A percentile compares a stretch with the other conserved stretches of the same genome.
These are phyloP conservation scores for Penaeus vannamei DNA, from an alignment of 1,140 invertebrate species.

Conservation along the genomic window DNA sequence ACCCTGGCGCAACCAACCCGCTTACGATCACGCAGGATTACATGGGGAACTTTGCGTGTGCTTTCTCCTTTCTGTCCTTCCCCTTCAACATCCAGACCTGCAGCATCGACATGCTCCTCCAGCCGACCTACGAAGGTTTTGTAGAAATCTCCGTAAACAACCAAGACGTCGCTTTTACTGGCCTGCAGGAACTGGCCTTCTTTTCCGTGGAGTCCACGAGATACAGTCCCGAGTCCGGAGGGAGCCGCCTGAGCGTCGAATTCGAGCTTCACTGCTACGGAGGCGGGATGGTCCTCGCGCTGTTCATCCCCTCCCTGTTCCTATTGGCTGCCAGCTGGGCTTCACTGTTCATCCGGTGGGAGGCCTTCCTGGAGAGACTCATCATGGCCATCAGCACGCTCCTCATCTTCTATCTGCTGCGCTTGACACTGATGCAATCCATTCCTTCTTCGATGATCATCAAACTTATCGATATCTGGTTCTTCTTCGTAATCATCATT, in stretches of 20 bases:
- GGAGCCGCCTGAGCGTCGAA: background rate
- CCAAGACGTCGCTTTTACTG: constrained; percentile 1
- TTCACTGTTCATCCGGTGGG: constrained; percentile 20
- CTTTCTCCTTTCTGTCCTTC: background rate
- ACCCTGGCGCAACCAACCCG: background rate
- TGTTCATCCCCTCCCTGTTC: constrained; percentile 26
- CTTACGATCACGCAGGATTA: constrained; percentile 16
- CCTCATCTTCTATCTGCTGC: constrained; percentile 3
- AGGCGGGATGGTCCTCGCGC: background rate
- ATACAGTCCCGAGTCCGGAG: background rate
- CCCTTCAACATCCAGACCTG: constrained; percentile 23
- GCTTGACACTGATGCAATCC: constrained; percentile 11
- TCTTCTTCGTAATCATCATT: constrained; percentile 4
- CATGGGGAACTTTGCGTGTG: constrained; percentile 32
- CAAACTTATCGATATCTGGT: constrained; percentile 30
- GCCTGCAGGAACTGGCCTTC: constrained; percentile 18
- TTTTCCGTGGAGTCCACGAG: background rate
- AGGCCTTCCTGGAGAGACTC: background rate
- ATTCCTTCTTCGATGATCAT: background rate
- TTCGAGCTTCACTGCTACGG: background rate
- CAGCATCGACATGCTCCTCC: background rate
- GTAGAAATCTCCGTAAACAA: background rate
- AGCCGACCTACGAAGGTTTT: background rate
- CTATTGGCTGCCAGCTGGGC: constrained; percentile 34
- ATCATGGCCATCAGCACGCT: constrained; percentile 11